Conservation (phyloP, 92 coral and sea anemone species). For the Paramuricea clavata region DNA sequence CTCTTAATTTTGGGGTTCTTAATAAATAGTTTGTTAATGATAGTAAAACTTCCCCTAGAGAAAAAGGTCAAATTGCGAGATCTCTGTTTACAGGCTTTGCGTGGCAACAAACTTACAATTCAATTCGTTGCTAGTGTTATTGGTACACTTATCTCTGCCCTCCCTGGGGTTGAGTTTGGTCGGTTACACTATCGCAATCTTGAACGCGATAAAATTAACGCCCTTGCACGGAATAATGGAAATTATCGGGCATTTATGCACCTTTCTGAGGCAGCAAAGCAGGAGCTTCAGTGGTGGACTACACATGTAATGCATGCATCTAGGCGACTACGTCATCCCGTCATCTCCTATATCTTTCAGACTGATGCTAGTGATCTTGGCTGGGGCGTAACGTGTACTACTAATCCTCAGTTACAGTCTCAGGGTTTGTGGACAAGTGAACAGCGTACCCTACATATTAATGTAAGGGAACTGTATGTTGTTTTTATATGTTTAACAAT, state of each 20-base stretch:
- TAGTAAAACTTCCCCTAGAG: neutral
- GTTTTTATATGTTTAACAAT: too few relatives aligned
- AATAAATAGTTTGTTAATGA: slow-evolving; percentile 47
- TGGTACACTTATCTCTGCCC: slow-evolving; percentile 58
- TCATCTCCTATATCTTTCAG: slow-evolving; percentile 51
- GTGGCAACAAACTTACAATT: neutral
- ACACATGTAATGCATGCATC: slow-evolving; percentile 37
- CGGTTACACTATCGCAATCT: slow-evolving; percentile 58
- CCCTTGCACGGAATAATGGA: slow-evolving; percentile 31
- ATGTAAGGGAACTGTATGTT: too few relatives aligned
- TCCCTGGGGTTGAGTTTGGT: slow-evolving; percentile 67
- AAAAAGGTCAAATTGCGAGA: neutral
- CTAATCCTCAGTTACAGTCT: slow-evolving; percentile 46
- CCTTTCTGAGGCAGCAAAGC: slow-evolving; percentile 39
- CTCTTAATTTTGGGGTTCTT: slow-evolving; percentile 58
- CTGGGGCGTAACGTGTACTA: slow-evolving; percentile 62
- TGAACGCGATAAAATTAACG: slow-evolving; percentile 54
- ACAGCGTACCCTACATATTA: slow-evolving; percentile 53
- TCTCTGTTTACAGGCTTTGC: neutral
- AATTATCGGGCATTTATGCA: slow-evolving; percentile 46
- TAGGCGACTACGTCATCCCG: slow-evolving; percentile 53
- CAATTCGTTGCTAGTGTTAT: slow-evolving; percentile 19
- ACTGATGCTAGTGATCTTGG: slow-evolving; percentile 68
- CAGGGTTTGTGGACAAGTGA: slow-evolving; percentile 49
- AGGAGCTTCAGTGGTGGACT: slow-evolving; percentile 55